Percentiles rank a stretch among this genome's conserved stretches.
Conservation (phyloP, 2,113 vertebrate genomes). For the Oncorhynchus tshawytscha region DNA sequence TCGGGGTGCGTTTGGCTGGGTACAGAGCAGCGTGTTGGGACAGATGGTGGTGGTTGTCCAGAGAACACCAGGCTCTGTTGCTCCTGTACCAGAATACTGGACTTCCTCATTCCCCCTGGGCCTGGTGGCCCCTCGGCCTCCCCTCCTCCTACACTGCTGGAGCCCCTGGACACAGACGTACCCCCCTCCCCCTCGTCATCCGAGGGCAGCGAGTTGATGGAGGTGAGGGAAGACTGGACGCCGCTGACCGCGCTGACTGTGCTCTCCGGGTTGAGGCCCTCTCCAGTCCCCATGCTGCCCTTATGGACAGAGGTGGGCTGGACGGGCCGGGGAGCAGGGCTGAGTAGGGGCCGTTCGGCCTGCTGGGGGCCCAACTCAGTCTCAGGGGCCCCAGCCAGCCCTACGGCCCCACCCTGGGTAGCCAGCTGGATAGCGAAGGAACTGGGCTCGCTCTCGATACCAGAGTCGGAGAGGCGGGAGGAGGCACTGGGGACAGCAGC, state of each 20-base stretch:
- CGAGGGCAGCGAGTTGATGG: slow-evolving; percentile 94
- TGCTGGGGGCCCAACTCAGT: slow-evolving; percentile 63
- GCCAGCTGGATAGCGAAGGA: slow-evolving; percentile 85
- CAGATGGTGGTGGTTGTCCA: slow-evolving; percentile 32
- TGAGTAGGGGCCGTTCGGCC: slow-evolving; percentile 74
- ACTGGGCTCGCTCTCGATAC: slow-evolving; percentile 94
- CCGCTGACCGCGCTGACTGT: slow-evolving; percentile 85
- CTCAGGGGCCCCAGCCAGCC: slow-evolving; percentile 54
- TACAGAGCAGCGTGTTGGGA: background rate
- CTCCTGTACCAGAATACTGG: slow-evolving; percentile 78
- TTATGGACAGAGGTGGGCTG: slow-evolving; percentile 77
- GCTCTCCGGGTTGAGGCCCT: slow-evolving; percentile 83
- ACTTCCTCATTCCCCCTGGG: slow-evolving; percentile 57
- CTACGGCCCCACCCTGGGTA: slow-evolving; percentile 62
- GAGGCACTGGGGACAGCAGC: slow-evolving; percentile 76
- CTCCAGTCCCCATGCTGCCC: slow-evolving; percentile 66
- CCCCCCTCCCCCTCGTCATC: slow-evolving; percentile 90
- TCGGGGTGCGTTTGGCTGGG: background rate
- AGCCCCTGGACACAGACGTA: slow-evolving; percentile 78
- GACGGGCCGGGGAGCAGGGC: slow-evolving; percentile 71
- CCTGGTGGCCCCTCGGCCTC: slow-evolving; percentile 53
- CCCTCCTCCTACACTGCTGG: slow-evolving; percentile 55
- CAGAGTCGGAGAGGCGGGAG: slow-evolving; percentile 93
- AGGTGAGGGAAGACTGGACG: slow-evolving; percentile 96
- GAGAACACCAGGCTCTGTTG: slow-evolving; percentile 80